Evolutionary conservation across 2,113 vertebrate genomes (phyloP).

Genomic region (Pluvialis apricaria): DNA sequence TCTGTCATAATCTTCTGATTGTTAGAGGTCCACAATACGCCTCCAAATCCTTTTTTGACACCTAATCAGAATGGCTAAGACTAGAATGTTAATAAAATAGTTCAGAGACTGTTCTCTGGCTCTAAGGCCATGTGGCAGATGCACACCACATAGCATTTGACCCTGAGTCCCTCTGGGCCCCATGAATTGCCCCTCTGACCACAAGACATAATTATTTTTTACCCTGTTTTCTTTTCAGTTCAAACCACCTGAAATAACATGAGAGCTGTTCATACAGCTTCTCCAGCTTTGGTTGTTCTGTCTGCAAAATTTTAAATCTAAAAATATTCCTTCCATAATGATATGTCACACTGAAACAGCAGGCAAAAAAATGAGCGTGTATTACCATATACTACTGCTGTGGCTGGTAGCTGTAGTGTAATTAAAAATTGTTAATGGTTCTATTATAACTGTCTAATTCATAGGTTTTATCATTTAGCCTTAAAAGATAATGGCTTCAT

Average conservation of each 20-base stretch:
- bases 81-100: background rate
- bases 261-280: background rate
- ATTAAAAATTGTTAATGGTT: slow-evolving; percentile 35
- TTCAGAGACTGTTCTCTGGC: background rate
- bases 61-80: background rate
- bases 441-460: slow-evolving; percentile 11
- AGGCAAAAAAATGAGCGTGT: background rate
- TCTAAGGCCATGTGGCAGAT: background rate
- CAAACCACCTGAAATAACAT: background rate
- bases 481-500: slow-evolving; percentile 44
- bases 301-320: slow-evolving; percentile 4
- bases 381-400: background rate
- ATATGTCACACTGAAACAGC: background rate
- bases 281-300: background rate
- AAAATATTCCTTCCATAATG: slow-evolving; percentile 18
- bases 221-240: background rate
- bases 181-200: background rate
- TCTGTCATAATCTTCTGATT: background rate
- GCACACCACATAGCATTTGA: background rate
- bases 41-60: background rate
- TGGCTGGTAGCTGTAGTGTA: slow-evolving; percentile 2
- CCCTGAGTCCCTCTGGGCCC: background rate
- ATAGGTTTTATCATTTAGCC: slow-evolving; percentile 1
- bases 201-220: background rate
- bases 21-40: background rate